These are phyloP conservation scores for Lasioglossum malachurum DNA, from an alignment of 2,888 invertebrate genomes.

Conservation along the genomic window DNA sequence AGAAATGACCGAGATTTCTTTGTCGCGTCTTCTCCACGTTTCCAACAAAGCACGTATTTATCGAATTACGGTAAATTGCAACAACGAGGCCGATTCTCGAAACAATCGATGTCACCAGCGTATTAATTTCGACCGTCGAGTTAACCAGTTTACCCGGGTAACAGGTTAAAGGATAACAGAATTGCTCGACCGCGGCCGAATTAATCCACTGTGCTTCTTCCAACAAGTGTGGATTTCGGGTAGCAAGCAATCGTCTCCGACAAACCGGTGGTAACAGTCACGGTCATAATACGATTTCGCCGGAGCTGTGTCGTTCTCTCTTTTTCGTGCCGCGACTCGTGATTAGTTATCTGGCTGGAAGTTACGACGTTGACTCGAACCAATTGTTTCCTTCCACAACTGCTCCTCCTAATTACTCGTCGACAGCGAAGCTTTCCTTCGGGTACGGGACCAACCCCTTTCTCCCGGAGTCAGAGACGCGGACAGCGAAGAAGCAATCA, in stretches of 20 bases:
- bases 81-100: background rate
- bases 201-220: background rate
- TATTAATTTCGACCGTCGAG: background rate
- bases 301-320: background rate
- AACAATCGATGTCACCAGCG: background rate
- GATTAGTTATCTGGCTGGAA: conserved; percentile 61
- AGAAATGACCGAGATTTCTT: background rate
- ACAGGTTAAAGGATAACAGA: conserved; percentile 8
- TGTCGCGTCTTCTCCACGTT: background rate
- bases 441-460: conserved; percentile 14
- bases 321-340: conserved; percentile 52
- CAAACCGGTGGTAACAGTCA: conserved; percentile 16
- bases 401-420: conserved; percentile 71
- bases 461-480: conserved; percentile 47
- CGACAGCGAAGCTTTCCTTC: conserved; percentile 58
- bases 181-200: background rate
- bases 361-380: conserved; percentile 64
- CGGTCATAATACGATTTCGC: conserved; percentile 34
- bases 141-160: background rate
- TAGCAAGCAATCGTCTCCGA: background rate
- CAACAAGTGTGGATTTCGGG: background rate
- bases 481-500: conserved; percentile 68
- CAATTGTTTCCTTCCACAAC: conserved; percentile 73
- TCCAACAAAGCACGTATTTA: background rate
- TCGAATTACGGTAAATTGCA: background rate